Conservation (phyloP, 2,797 vertebrate genomes). For the Salmo trutta region DNA sequence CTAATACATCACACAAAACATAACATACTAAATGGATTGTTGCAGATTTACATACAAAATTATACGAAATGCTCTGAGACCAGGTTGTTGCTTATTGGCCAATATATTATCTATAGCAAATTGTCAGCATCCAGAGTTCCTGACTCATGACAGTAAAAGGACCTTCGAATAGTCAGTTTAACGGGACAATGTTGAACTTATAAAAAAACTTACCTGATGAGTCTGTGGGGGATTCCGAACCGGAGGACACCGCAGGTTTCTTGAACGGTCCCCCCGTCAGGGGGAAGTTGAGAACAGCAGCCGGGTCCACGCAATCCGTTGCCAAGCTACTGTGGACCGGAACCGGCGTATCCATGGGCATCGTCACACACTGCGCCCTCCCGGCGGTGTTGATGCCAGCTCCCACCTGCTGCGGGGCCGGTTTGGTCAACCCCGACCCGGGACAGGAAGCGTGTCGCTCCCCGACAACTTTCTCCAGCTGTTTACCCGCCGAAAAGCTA, state of each 20-base stretch:
- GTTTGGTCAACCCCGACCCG: slow-evolving; percentile 53
- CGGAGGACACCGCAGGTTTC: slow-evolving; percentile 82
- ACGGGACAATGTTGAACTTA: not conserved
- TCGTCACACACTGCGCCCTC: slow-evolving; percentile 55
- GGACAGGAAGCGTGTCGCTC: slow-evolving; percentile 75
- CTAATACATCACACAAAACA: too few relatives aligned
- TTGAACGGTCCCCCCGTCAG: slow-evolving; percentile 72
- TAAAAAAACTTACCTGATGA: slow-evolving; percentile 88
- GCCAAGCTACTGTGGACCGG: slow-evolving; percentile 55
- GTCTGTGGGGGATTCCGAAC: slow-evolving; percentile 88
- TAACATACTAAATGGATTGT: too few relatives aligned
- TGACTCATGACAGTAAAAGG: not conserved
- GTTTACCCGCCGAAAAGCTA: slow-evolving; percentile 85
- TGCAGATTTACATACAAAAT: too few relatives aligned
- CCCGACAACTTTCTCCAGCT: slow-evolving; percentile 84
- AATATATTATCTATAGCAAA: not conserved
- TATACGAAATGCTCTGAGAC: too few relatives aligned
- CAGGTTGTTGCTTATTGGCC: not conserved
- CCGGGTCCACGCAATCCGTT: slow-evolving; percentile 83
- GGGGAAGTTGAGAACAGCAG: slow-evolving; percentile 82
- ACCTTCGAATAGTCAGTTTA: not conserved
- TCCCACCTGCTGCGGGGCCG: slow-evolving; percentile 35
- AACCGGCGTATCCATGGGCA: slow-evolving; percentile 50
- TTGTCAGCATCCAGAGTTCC: not conserved
- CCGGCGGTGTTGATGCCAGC: slow-evolving; percentile 39